These are phyloP conservation scores for Numenius phaeopus DNA, from an alignment of 2,797 vertebrate genomes.

Conservation along the genomic window DNA sequence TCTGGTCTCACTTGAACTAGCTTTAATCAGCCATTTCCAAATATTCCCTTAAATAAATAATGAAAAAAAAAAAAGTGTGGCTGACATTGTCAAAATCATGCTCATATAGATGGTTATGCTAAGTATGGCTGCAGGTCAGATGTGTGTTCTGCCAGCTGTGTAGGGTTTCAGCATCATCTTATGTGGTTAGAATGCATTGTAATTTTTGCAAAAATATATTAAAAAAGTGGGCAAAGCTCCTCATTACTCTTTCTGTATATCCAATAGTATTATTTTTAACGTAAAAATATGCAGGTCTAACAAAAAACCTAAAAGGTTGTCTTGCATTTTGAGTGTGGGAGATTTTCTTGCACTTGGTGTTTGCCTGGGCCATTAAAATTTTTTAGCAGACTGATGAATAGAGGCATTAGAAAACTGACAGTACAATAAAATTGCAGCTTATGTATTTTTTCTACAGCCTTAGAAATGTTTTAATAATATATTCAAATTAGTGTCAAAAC, in stretches of 20 bases:
- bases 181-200: not conserved
- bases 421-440: not conserved
- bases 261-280: not conserved
- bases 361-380: not conserved
- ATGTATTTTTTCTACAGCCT: not conserved
- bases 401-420: not conserved
- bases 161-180: not conserved
- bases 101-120: not conserved
- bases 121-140: not conserved
- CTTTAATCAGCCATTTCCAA: not conserved
- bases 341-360: not conserved
- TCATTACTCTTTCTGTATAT: not conserved
- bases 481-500: not conserved
- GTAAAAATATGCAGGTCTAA: not conserved
- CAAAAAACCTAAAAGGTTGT: fast-evolving
- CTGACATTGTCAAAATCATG: not conserved
- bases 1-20: not conserved
- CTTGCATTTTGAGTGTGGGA: not conserved
- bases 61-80: not conserved
- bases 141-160: not conserved
- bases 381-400: not conserved
- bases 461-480: not conserved
- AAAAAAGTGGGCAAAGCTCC: not conserved
- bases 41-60: not conserved
- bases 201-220: not conserved